Conservation (phyloP, 2,113 vertebrate species). For the Motacilla alba region DNA sequence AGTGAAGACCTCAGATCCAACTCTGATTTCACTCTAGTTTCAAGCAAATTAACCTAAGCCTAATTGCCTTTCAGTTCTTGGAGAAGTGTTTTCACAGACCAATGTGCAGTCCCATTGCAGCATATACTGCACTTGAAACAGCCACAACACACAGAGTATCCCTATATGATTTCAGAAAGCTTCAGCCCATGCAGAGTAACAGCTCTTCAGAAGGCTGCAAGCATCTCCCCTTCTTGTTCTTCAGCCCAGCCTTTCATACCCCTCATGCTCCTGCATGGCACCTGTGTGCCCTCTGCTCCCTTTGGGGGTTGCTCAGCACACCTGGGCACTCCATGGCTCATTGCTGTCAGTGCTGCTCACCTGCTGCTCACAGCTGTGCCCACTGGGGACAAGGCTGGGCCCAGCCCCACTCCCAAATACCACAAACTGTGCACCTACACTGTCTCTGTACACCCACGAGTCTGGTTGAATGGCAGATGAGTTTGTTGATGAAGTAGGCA, state of each 20-base stretch:
- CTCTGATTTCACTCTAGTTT: conserved; percentile 67
- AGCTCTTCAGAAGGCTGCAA: neutral
- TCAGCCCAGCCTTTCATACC: neutral
- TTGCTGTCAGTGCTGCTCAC: neutral
- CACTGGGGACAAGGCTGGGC: neutral
- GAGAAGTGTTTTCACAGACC: neutral
- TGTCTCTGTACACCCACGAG: neutral
- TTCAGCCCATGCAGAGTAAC: neutral
- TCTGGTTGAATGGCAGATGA: neutral
- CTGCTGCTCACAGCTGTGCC: neutral
- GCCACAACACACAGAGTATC: neutral
- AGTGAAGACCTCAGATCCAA: conserved; percentile 71
- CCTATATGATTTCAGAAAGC: neutral
- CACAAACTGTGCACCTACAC: neutral
- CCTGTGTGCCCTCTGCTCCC: neutral
- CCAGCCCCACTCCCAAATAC: neutral
- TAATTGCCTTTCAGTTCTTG: neutral
- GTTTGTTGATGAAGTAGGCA: neutral
- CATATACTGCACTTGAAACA: neutral
- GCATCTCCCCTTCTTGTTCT: neutral
- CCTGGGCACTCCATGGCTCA: neutral
- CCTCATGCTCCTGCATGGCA: neutral
- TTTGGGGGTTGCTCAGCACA: neutral
- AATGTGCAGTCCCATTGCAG: neutral
- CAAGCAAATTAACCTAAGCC: neutral